Evolutionary conservation across 1,140 invertebrate species (phyloP).

Genomic region (Gryllus bimaculatus): DNA sequence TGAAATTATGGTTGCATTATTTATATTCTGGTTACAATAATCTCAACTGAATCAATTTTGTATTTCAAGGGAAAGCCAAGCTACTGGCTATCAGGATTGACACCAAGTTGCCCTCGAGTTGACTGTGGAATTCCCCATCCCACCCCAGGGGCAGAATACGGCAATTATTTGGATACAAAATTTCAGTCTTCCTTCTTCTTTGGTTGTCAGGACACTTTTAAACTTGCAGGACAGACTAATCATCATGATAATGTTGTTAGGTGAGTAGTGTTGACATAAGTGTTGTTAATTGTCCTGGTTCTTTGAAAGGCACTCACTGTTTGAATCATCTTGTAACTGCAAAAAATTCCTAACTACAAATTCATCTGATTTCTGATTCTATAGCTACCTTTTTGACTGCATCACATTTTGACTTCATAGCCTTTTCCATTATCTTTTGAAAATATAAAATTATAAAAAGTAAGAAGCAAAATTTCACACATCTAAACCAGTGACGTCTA

Average conservation of each 20-base stretch:
- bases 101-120: conserved; percentile 74
- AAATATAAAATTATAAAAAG: no score
- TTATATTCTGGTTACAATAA: neutral
- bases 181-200: conserved; percentile 92
- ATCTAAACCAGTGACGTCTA: no score
- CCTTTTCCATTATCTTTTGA: no score
- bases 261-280: conserved; percentile 20
- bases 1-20: neutral
- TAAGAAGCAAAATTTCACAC: no score
- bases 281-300: no score
- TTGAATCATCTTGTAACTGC: no score
- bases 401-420: no score
- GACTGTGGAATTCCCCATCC: conserved; percentile 80
- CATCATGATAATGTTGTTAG: conserved; percentile 85
- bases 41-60: neutral
- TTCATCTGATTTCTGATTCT: no score
- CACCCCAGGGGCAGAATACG: conserved; percentile 87
- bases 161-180: conserved; percentile 75
- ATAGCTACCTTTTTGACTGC: no score
- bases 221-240: conserved; percentile 82
- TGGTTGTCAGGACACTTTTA: conserved; percentile 92
- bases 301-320: no score
- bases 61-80: conserved; percentile 60
- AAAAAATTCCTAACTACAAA: no score
- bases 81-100: conserved; percentile 83